Base-by-base conservation (phyloP, 2,113 vertebrate species). In the Anolis carolinensis region DNA sequence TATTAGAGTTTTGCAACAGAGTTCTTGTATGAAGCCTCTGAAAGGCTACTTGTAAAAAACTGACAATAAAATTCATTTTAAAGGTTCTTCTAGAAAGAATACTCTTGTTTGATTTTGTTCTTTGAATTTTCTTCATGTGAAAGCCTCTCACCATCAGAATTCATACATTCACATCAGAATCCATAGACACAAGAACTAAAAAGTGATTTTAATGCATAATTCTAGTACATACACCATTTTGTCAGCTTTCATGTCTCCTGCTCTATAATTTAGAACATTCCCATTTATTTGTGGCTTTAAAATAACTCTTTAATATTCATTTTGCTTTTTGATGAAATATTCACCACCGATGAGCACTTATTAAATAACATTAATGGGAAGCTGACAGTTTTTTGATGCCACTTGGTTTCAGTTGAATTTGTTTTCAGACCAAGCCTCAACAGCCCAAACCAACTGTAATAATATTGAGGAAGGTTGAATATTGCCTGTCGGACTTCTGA, bases 1-100 rank as follows among this genome's bases (percentile, higher is more conserved):
- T 97, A 97, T 97, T 97, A 97, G 96, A 97, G 95, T 97, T 97
- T 97, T 97, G 96, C 96, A 97, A 96, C 95, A 96, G 96, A 97
- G 95, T 97, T 97, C 96, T 97, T 97, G 96, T 97, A 96, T 96
- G 95, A 96, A 95, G 96, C 94, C 96, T 89, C 93, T 96, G 94
- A 96, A 86, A 96, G 96, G 95, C 96, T 96, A 96, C 96, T 96
- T 97, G 96, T 97, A 97, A 96, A 86, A 85, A 84, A 80, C 94
- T 94, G 95, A 97, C 95, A 97, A 97, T 97, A 97, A 97, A 97
- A 96, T 92, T 96, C 93, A 95, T 97, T 97, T 97, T 96, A 97
- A 97, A 96, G 86, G 81, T 94, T 96, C 95, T 97, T 96, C 94
- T 96, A 96, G 59, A 94, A 96, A 96, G 1, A 34, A 88, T 88